Base-by-base conservation (phyloP, 2,113 vertebrate genomes). In the Tenrec ecaudatus region DNA sequence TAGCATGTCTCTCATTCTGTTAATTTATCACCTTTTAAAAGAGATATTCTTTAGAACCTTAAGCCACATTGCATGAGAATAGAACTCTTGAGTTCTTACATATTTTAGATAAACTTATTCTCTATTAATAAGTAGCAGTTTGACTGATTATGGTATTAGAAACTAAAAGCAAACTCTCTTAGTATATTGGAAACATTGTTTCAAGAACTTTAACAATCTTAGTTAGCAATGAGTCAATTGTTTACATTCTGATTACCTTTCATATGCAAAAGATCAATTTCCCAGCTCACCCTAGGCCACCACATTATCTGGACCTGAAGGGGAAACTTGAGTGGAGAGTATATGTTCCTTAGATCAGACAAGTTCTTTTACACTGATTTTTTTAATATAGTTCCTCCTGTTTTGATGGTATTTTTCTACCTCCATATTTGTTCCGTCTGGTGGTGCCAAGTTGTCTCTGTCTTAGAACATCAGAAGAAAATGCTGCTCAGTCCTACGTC, bases 1-100 rank as follows among this genome's bases (percentile, higher is more conserved):
- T 87, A 93, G 4, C 19, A 78, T 69, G 3, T 7, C 19, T 64
- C 19, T 71, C 60, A 91, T 19, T 73, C 2, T 12, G 1, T 90
- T n/a, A 7, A 10, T 40, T 89, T 58, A 38, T 83, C 12, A 53
- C n/a, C 89, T 53, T 86, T 76, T 95, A 33, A 66, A 71, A 82
- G 1, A 10, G 82, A 36, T 29, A 38, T 36, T 94, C 47, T 88
- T 60, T 88, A 89, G 60, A 86, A 91, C 3, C 2, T 75, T 83
- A 79, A 23, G 23, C 4, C 12, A 93, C 4, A 88, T 12, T 33
- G 3, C 17, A 15, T 25, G 11, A 86, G 0, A 87, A 10, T 10
- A 40, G 85, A 92, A 62, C 60, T 23, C 60, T 62, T 62, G 60
- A 94, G 62, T 23, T 64, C 8, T 9, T 23, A 64, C 27, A 25